Evolutionary conservation across 1,140 invertebrate genomes (phyloP).

Genomic region (Drosophila virilis): DNA sequence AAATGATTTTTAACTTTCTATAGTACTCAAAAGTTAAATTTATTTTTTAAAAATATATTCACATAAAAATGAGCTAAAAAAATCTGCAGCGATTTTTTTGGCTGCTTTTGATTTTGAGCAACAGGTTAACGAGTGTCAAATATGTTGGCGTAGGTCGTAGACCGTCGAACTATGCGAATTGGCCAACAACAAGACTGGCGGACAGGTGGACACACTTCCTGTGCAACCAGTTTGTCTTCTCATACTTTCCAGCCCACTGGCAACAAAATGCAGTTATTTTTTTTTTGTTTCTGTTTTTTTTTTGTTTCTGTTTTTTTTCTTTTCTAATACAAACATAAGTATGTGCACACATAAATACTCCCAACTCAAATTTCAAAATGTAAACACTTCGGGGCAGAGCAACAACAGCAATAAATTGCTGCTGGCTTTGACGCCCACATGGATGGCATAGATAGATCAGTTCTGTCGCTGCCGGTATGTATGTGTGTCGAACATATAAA

Average conservation of each 20-base stretch:
- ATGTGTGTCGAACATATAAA: slow-evolving; percentile 1
- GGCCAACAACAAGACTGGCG: slow-evolving; percentile 66
- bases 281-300: slow-evolving; percentile 4
- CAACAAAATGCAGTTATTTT: slow-evolving; percentile 14
- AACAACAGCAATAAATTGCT: slow-evolving; percentile 53
- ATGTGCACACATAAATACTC: slow-evolving; percentile 10
- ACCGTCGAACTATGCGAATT: slow-evolving; percentile 69
- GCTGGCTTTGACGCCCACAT: slow-evolving; percentile 61
- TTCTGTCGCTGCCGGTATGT: slow-evolving; percentile 7
- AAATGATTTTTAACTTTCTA: too few species aligned
- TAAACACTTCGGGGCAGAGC: slow-evolving; percentile 52
- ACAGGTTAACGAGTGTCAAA: slow-evolving; percentile 47
- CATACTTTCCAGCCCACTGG: slow-evolving; percentile 25
- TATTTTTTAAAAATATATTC: too few species aligned
- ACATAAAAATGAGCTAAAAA: neutral
- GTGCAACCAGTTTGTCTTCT: slow-evolving; percentile 53
- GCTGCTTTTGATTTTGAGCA: slow-evolving; percentile 15
- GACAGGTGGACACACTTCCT: slow-evolving; percentile 62
- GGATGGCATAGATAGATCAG: slow-evolving; percentile 56
- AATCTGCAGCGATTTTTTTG: too few species aligned
- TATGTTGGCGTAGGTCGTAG: slow-evolving; percentile 72
- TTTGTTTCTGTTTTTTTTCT: slow-evolving; percentile 3
- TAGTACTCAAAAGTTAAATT: too few species aligned
- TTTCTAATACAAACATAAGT: slow-evolving; percentile 12
- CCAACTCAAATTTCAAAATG: slow-evolving; percentile 69